Percentiles rank a stretch among this genome's conserved stretches.
These are phyloP conservation scores for Nezara viridula DNA, from an alignment of 2,888 invertebrate species.

Conservation along the genomic window DNA sequence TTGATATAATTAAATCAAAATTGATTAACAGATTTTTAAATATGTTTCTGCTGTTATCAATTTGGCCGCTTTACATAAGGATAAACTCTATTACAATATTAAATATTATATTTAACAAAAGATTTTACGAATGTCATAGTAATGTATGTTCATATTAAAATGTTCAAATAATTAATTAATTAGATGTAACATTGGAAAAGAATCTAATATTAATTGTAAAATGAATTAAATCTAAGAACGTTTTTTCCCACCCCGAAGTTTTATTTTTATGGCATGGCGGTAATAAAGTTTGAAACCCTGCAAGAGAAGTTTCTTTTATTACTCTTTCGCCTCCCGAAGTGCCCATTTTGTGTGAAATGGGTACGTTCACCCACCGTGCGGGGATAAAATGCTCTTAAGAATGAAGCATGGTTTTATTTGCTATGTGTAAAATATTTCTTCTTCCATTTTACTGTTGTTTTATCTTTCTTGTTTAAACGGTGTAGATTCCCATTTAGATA, in stretches of 20 bases:
- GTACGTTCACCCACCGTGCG: not conserved
- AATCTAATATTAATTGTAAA: too few species aligned
- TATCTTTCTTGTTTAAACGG: not conserved
- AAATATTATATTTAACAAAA: too few species aligned
- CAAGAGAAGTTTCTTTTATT: slow-evolving; percentile 23
- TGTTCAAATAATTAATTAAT: too few species aligned
- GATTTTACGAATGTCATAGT: too few species aligned
- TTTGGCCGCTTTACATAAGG: too few species aligned
- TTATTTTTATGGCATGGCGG: not conserved
- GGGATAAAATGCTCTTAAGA: not conserved
- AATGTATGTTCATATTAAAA: too few species aligned
- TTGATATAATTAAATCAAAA: too few species aligned
- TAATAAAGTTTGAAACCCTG: not conserved
- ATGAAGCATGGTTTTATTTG: slow-evolving; percentile 5
- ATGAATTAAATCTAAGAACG: not conserved
- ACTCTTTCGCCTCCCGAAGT: not conserved
- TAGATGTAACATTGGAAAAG: too few species aligned
- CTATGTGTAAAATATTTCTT: not conserved
- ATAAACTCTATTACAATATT: too few species aligned
- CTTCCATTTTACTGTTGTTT: not conserved
- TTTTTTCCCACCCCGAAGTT: not conserved
- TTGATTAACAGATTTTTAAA: too few species aligned
- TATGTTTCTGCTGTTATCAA: too few species aligned
- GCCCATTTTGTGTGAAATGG: not conserved
- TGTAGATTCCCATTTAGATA: not conserved